Conservation (phyloP, 2,888 invertebrate genomes). For the Eugnorisma glareosa region DNA sequence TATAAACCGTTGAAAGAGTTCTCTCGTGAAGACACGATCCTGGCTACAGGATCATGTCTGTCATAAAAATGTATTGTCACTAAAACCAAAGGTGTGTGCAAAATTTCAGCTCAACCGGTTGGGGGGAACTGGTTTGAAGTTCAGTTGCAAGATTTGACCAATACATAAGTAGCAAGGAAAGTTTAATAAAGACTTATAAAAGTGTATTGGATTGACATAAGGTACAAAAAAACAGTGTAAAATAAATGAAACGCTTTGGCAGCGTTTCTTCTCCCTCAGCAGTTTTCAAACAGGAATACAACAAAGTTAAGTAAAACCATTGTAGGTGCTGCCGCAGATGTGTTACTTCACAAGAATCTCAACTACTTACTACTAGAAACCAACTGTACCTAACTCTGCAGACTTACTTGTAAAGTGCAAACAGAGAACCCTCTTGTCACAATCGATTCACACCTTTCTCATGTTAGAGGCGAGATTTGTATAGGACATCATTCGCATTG, state of each 20-base stretch:
- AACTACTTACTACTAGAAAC: not conserved
- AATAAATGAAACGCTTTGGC: too few relatives aligned
- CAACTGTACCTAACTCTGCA: not conserved
- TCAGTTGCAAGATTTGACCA: too few relatives aligned
- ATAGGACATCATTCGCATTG: slow-evolving; percentile 22
- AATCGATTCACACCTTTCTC: slow-evolving; percentile 45
- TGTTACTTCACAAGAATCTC: not conserved
- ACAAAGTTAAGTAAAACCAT: not conserved
- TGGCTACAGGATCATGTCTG: not conserved
- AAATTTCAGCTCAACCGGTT: too few relatives aligned
- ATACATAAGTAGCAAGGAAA: too few relatives aligned
- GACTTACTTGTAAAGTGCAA: slow-evolving; percentile 1
- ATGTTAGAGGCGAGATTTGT: slow-evolving; percentile 25
- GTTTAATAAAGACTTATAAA: too few relatives aligned
- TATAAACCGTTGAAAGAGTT: not conserved
- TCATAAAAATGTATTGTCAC: not conserved
- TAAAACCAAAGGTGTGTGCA: too few relatives aligned
- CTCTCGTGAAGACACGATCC: not conserved
- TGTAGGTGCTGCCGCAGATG: not conserved
- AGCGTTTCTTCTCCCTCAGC: not conserved
- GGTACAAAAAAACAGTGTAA: too few relatives aligned
- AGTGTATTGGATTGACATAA: too few relatives aligned
- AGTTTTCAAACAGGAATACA: not conserved
- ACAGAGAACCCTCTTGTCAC: not conserved
- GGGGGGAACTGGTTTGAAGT: too few relatives aligned